Base-by-base conservation (phyloP, 64 coral and sea anemone species). In the Montipora capricornis region DNA sequence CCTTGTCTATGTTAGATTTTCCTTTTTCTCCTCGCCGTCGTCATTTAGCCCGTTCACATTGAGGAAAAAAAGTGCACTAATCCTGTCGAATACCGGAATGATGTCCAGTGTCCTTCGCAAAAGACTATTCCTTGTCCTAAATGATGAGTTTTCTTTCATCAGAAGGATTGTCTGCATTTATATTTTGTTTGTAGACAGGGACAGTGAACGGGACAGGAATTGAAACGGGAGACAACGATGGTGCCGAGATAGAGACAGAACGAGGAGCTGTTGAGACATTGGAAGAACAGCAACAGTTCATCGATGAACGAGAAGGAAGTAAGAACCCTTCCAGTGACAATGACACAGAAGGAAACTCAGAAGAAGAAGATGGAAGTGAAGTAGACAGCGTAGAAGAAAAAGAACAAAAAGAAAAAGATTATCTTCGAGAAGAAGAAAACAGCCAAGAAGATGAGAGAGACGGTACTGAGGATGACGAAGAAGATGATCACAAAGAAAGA, bases 271-370 rank as follows among this genome's bases (percentile, higher is more conserved):
- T 17, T 49, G 17, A 45, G 6, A 47, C 8, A 47, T 53, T 10
- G 3, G 9, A 47, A 53, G 16, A 89, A 71, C 20, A 77, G 49
- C 1, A 57, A 58, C 44, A 60, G 19, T 16, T 76, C 20, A 19
- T 11, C 7, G 15, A 77, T 11, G 57, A 89, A 66, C 19, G 11
- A 20, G 87, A 89, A 3, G 55, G 62, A 47, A 44, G 73, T 8
- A 74, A 90, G n/a, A 76, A 87, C 2, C 7, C n/a, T 19, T 37
- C 9, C 7, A 17, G 5, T 37, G 87, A 89, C 7, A 73, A 89
- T 57, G 4, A 59, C 0, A 37, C 75, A 17, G 73, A 77, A 8
- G 87, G 57, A 60, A 45, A 59, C 8, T 45, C 15, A 51, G 70
- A 26, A 59, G 19, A 45, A 47, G 71, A 76, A 47, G 73, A 77